Base-by-base conservation (phyloP, 2,113 vertebrate species). In the Grammomys surdaster region DNA sequence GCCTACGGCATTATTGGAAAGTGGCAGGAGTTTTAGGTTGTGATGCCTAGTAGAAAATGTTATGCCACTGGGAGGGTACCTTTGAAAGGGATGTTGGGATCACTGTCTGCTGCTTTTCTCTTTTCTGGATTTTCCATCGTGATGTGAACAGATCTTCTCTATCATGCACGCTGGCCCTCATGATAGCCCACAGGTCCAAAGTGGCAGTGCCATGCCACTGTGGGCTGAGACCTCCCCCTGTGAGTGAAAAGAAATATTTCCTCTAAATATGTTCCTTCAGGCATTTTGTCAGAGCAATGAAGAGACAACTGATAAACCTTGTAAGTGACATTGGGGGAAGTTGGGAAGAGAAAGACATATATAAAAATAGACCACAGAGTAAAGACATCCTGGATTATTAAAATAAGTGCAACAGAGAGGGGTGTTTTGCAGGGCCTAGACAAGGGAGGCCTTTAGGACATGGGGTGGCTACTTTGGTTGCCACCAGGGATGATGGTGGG, bases 371-470 rank as follows among this genome's bases (percentile, higher is more conserved):
- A 86, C 16, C 10, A 24, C 22, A 80, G 19, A 43, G 12, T 16
- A 40, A 93, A 58, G 70, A 56, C 3, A 3, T 40, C 54, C 72
- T 73, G 73, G 31, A 60, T 73, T 48, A 88, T 60, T 67, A 90
- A 77, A 88, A 85, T 73, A 28, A 86, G 31, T n/a, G 36, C 36
- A 54, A 10, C 31, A 70, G 46, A 31, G 19, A 69, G 16, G 48
- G 22, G 22, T 73, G 6, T 51, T 86, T 91, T 67, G 51, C 67
- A 78, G 54, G 58, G n/a, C 81, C 46, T 10, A 51, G 75, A 95
- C 40, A 24, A 80, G 43, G 46, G 48, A 93, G 48, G 70, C 33
- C 22, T 91, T 82, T 93, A 81, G 76, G 58, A 46, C 48, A 76
- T 80, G 88, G 20, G 70, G 2, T 85, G 75, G 24, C 69, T 26